Conservation (phyloP, 1,140 invertebrate genomes). For the Trypoxylus dichotomus region DNA sequence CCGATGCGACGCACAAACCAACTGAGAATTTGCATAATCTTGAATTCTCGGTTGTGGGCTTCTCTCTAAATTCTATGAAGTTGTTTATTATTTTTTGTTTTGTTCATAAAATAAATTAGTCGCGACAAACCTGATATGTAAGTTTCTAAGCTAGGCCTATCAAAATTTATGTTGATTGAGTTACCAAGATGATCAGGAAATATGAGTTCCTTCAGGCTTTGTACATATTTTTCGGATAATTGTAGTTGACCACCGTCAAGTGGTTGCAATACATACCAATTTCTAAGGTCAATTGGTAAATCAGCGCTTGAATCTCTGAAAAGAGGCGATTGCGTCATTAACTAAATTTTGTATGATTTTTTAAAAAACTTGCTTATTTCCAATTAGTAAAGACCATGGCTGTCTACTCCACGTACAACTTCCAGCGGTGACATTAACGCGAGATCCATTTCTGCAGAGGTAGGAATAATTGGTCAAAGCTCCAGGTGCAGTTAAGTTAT, state of each 20-base stretch:
- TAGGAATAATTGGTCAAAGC: conserved; percentile 37
- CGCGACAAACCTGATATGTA: background rate
- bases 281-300: background rate
- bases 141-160: background rate
- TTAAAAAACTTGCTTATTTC: conserved; percentile 55
- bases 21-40: conserved; percentile 55
- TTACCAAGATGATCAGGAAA: background rate
- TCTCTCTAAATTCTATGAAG: conserved; percentile 13
- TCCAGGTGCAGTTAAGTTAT: conserved; percentile 41
- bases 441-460: conserved; percentile 69
- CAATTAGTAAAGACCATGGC: conserved; percentile 60
- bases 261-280: background rate
- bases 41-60: conserved; percentile 39
- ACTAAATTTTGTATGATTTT: background rate
- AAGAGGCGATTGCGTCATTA: background rate
- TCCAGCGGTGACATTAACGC: conserved; percentile 35
- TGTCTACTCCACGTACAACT: conserved; percentile 65
- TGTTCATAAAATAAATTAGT: background rate
- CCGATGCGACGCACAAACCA: conserved; percentile 62
- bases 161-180: background rate
- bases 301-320: background rate
- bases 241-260: background rate
- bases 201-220: conserved; percentile 18
- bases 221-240: background rate
- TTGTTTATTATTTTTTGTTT: background rate